A percentile compares a stretch with the other conserved stretches of the same genome.
Evolutionary conservation across 2,113 vertebrate genomes (phyloP).

Genomic region (Colaptes auratus): DNA sequence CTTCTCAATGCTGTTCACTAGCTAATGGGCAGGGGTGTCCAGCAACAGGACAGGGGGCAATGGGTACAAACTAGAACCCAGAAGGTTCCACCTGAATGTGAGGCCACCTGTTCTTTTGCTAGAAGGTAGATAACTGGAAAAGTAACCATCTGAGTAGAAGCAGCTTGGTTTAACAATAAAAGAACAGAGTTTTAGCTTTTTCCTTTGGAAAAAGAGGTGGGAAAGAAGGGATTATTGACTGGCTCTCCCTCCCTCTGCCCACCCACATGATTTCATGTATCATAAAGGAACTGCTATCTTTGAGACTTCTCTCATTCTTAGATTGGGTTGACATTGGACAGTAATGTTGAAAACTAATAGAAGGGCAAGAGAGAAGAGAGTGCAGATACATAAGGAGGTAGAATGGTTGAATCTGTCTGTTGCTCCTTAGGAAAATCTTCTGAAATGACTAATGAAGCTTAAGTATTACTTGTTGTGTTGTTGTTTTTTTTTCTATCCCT

Average conservation of each 20-base stretch:
- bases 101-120: background rate
- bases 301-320: background rate
- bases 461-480: background rate
- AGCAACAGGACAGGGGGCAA: too few relatives aligned
- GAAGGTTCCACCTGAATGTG: too few relatives aligned
- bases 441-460: background rate
- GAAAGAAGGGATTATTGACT: background rate
- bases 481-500: background rate
- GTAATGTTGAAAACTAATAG: background rate
- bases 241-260: background rate
- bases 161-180: background rate
- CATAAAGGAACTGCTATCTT: background rate
- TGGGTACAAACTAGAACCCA: too few relatives aligned
- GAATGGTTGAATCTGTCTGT: background rate
- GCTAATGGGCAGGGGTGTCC: too few relatives aligned
- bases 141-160: background rate
- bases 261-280: background rate
- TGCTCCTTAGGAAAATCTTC: background rate
- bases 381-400: background rate
- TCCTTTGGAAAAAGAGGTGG: background rate
- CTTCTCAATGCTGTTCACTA: too few relatives aligned
- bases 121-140: background rate
- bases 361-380: background rate
- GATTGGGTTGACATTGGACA: background rate
- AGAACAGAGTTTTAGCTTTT: background rate